These are phyloP conservation scores for Physocephala rufipes DNA, from an alignment of 2,888 invertebrate species.

Conservation along the genomic window DNA sequence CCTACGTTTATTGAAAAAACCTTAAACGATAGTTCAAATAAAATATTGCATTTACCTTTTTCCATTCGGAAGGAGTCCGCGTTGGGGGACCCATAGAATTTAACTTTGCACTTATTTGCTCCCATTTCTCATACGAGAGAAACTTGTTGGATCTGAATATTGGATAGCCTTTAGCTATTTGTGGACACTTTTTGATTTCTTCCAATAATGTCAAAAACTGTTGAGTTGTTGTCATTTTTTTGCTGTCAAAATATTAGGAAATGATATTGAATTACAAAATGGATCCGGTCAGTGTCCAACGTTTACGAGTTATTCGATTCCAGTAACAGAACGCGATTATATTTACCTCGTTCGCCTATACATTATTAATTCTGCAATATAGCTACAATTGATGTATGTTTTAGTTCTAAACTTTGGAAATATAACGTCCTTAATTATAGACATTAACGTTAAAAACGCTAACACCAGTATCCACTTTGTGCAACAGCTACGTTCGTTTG, in stretches of 20 bases:
- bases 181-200: not conserved
- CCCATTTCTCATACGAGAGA: not conserved
- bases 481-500: no score
- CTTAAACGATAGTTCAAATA: not conserved
- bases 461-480: not conserved
- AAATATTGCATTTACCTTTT: not conserved
- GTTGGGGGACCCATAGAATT: not conserved
- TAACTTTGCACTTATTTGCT: not conserved
- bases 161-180: not conserved
- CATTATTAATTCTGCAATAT: no score
- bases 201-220: not conserved
- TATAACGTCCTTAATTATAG: not conserved
- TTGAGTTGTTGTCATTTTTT: not conserved
- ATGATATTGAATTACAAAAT: no score
- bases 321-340: no score
- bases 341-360: no score
- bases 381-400: no score
- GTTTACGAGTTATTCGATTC: no score
- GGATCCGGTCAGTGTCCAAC: no score
- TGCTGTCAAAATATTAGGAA: no score
- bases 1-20: not conserved
- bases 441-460: not conserved
- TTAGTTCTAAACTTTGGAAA: not conserved
- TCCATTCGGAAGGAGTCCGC: not conserved
- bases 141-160: not conserved